Conservation (phyloP, 2,888 invertebrate species). For the Ariolimax columbianus region DNA sequence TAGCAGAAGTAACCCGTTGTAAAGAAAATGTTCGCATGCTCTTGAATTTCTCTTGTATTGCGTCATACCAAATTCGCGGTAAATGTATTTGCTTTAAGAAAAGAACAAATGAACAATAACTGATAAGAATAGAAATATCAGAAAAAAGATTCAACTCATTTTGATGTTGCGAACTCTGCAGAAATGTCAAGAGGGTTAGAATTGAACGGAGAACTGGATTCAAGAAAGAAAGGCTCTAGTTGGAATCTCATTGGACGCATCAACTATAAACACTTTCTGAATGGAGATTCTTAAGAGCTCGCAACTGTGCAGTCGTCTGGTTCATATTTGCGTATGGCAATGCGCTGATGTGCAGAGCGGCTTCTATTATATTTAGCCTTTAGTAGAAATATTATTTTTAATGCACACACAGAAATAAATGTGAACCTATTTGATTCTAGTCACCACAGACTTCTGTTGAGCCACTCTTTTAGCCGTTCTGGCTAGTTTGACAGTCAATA, state of each 20-base stretch:
- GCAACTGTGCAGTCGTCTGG: background rate
- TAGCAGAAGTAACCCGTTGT: background rate
- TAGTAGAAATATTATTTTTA: slow-evolving; percentile 18
- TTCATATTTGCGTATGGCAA: background rate
- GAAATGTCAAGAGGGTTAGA: background rate
- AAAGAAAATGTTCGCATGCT: background rate
- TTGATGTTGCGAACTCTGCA: background rate
- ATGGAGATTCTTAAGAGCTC: background rate
- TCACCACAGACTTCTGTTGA: background rate
- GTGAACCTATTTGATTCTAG: background rate
- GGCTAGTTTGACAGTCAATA: slow-evolving; percentile 7
- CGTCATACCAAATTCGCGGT: background rate
- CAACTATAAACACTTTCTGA: background rate
- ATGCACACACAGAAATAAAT: background rate
- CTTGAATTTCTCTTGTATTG: background rate
- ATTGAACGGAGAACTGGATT: background rate
- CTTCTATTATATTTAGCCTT: background rate
- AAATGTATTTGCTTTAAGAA: background rate
- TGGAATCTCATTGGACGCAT: background rate
- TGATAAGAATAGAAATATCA: background rate
- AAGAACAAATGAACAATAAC: background rate
- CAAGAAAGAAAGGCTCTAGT: background rate
- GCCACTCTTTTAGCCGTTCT: background rate
- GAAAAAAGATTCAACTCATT: background rate
- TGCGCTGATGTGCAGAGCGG: background rate